Evolutionary conservation across 2,113 vertebrate genomes (phyloP), one percentile per base, ranked within the genome.

Genomic region (Solea solea): DNA sequence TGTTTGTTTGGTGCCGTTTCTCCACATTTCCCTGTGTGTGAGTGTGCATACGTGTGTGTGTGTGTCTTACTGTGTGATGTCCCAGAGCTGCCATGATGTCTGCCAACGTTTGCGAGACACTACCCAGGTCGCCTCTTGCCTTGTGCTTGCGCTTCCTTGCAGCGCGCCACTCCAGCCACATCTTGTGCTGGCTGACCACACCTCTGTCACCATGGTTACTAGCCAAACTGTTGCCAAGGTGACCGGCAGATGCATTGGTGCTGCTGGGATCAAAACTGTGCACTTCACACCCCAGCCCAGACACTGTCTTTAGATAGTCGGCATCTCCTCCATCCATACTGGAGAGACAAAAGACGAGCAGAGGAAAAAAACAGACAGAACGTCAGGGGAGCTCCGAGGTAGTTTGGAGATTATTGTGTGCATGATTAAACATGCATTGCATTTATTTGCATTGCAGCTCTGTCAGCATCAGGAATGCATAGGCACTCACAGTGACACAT

Each of bases 161-260:
- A 21, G 64, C 68, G 56, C 90, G 91, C 94, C 94, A 95, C 76
- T 93, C 92, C 59, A 93, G 78, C 93, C 92, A 94, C 87, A 82
- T 86, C 80, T 84, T 91, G 81, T 94, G 90, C 52, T 76, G 87
- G 44, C 72, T 86, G 69, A 90, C 83, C 64, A 68, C 83, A 42
- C 80, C 86, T 65, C 80, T 64, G 6, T 90, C 44, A 3, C 81
- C 84, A 69, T 65, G 83, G 89, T 77, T 82, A 87, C 86, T 76
- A 12, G 72, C 83, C 86, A 90, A 88, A 83, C 88, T 74, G 88
- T 91, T 88, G 79, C 88, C 77, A 84, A 64, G 88, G 88, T 59
- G 85, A 90, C 83, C 63, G 67, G 72, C 75, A 54, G 86, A 77
- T 62, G 77, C 64, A 75, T 75, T 69, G 49, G 72, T 76, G 72